Percentiles rank a stretch among this genome's conserved stretches.
Evolutionary conservation across 2,797 vertebrate species (phyloP).

Genomic region (Thaleichthys pacificus): DNA sequence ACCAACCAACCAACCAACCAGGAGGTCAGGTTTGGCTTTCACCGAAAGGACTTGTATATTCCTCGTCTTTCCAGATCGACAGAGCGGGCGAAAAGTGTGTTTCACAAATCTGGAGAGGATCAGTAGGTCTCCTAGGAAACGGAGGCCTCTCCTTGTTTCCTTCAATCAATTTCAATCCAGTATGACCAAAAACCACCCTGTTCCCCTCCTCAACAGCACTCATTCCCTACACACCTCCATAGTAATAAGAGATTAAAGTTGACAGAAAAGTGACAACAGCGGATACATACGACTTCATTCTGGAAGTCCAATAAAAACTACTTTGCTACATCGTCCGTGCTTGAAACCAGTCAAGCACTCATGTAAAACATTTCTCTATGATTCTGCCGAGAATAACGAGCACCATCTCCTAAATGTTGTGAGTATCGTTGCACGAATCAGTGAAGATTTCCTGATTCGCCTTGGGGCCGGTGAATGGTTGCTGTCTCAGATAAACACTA

Average conservation of each 20-base stretch:
- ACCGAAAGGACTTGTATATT: neutral
- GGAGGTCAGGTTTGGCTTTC: no score
- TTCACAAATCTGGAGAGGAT: neutral
- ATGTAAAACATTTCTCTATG: constrained; percentile 67
- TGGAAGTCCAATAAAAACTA: constrained; percentile 66
- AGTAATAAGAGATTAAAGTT: constrained; percentile 21
- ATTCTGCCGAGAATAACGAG: constrained; percentile 50
- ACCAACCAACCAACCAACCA: no score
- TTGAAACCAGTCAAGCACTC: constrained; percentile 98
- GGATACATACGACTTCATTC: constrained; percentile 55
- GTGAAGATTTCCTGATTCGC: constrained; percentile 34
- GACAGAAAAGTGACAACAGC: constrained; percentile 54
- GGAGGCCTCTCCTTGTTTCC: constrained; percentile 5
- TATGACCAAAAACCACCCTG: constrained; percentile 2
- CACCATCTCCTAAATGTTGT: constrained; percentile 50
- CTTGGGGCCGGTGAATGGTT: constrained; percentile 12
- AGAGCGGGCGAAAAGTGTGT: neutral
- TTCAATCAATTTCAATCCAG: neutral
- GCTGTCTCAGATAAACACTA: constrained; percentile 7
- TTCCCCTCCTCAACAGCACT: constrained; percentile 11
- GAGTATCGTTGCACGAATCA: constrained; percentile 62
- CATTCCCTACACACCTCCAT: constrained; percentile 8
- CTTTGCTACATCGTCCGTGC: constrained; percentile 67
- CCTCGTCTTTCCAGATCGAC: neutral
- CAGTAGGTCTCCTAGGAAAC: neutral